Evolutionary conservation across 2,113 vertebrate genomes (phyloP), one percentile per base, ranked within the genome.

Genomic region (Apodemus speciosus): DNA sequence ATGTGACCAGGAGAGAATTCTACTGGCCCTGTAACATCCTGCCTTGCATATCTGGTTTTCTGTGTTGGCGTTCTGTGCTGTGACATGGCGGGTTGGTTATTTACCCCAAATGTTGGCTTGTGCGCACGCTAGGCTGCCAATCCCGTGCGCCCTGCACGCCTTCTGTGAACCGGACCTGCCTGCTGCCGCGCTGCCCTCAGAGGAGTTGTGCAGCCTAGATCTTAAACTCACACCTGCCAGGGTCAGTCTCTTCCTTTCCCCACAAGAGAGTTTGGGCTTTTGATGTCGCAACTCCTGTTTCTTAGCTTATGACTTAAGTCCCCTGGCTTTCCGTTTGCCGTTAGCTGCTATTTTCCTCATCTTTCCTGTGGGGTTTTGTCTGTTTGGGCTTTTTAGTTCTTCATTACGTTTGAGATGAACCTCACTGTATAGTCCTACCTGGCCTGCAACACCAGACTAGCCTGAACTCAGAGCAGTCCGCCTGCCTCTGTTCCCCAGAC

Each of bases 171-270:
- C 30, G 32, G n/a, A 11, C 23, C 14, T 7, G 3, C 2, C 0
- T 9, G 6, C 43, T 71, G 20, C 75, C 9, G 10, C 3, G 0
- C 23, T 3, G 5, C 13, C n/a, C 79, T 60, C n/a, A 7, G 35
- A 58, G 56, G 79, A 60, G 20, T 15, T 3, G 49, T 18, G 2
- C 10, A 1, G 35, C 69, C 32, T 13, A 51, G 64, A 27, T 25
- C 69, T 40, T 8, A 51, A 53, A 21, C 16, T 4, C 1, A 1
- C 32, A 58, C 43, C 0, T 0, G 27, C 7, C 4, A 0, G 27
- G 49, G 27, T 43, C 6, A 1, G 6, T 3, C 3, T 35, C 62
- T n/a, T 20, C 38, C 13, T 15, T 66, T 46, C 32, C 0, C n/a
- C 0, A 1, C 4, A 25, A 14, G 23, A 43, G 21, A 30, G 32